Conservation (phyloP, 2,113 vertebrate genomes). For the Pterocles gutturalis region DNA sequence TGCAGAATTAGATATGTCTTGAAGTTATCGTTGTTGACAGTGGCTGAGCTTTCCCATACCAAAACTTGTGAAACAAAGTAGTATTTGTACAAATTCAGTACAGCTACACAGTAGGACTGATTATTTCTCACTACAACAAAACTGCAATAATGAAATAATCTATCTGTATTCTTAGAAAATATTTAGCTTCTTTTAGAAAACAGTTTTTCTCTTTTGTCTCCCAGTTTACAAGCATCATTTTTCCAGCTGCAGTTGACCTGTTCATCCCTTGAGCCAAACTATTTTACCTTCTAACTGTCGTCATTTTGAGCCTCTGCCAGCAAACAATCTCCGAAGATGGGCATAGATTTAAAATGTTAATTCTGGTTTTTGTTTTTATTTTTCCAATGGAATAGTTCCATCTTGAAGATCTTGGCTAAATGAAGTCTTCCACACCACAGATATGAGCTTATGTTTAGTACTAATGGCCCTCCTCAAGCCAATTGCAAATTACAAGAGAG, state of each 20-base stretch:
- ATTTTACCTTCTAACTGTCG: neutral
- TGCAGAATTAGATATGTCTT: neutral
- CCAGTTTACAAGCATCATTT: neutral
- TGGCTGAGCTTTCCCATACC: neutral
- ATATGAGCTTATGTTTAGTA: neutral
- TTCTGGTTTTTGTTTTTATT: neutral
- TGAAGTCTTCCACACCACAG: neutral
- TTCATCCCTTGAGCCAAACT: neutral
- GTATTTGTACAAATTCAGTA: neutral
- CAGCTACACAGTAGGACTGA: neutral
- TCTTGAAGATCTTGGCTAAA: neutral
- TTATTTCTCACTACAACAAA: neutral
- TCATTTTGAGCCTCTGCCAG: neutral
- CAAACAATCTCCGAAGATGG: neutral
- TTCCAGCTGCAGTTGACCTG: neutral
- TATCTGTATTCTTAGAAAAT: neutral
- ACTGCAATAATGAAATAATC: neutral
- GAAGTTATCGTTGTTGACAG: neutral
- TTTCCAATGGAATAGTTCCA: neutral
- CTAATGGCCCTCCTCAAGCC: neutral
- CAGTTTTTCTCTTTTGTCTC: neutral
- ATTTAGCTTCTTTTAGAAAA: neutral
- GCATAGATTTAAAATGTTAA: neutral
- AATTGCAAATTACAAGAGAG: neutral
- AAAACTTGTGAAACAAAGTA: neutral